A percentile compares a stretch with the other conserved stretches of the same genome.
Evolutionary conservation across 1,140 invertebrate species (phyloP).

Genomic region (Drosophila punjabiensis): DNA sequence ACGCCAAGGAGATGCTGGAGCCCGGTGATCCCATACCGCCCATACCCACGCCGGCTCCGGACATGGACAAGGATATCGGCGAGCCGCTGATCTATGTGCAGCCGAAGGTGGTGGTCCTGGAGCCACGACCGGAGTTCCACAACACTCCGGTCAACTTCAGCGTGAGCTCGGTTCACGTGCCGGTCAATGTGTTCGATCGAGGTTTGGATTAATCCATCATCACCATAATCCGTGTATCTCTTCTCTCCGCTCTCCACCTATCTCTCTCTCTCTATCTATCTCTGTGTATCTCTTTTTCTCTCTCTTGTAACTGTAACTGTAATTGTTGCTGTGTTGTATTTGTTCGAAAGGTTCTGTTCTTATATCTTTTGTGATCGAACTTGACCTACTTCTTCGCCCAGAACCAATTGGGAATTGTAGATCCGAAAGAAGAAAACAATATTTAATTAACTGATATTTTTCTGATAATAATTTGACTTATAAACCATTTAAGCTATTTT

Average conservation of each 20-base stretch:
- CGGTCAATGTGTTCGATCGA: constrained; percentile 97
- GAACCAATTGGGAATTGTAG: not conserved
- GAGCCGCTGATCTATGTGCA: constrained; percentile 86
- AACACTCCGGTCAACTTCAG: constrained; percentile 93
- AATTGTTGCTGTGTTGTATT: constrained; percentile 50
- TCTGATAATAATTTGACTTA: not conserved
- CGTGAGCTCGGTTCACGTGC: constrained; percentile 96
- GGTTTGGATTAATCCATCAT: constrained; percentile 86
- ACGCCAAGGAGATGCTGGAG: constrained; percentile 90
- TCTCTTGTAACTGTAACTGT: constrained; percentile 42
- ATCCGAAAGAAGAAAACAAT: not conserved
- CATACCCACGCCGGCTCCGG: constrained; percentile 78
- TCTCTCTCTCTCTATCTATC: constrained; percentile 39
- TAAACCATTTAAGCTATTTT: not conserved
- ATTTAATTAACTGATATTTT: not conserved
- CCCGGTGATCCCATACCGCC: constrained; percentile 85
- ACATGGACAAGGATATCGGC: constrained; percentile 86
- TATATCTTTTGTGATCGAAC: not conserved
- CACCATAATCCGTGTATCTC: constrained; percentile 42
- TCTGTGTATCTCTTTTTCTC: constrained; percentile 35
- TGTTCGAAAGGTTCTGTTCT: constrained; percentile 13
- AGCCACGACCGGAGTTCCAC: constrained; percentile 91
- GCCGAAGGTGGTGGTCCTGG: constrained; percentile 87
- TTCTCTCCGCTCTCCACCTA: constrained; percentile 49
- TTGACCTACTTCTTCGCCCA: not conserved